Evolutionary conservation across 2,113 vertebrate genomes (phyloP).

Genomic region (Misgurnus mizolepis): DNA sequence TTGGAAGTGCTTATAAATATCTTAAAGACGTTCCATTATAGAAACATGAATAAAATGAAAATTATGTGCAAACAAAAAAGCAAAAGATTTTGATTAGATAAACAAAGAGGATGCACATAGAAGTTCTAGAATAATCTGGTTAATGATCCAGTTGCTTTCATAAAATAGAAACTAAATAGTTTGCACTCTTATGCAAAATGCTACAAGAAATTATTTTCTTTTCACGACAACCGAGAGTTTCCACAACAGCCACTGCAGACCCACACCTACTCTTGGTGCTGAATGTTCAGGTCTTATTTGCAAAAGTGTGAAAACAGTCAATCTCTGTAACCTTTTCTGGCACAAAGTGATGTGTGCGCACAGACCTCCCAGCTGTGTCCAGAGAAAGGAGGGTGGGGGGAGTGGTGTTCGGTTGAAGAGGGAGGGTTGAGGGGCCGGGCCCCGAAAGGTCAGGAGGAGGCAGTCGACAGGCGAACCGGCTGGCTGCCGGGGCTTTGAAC

Average conservation of each 20-base stretch:
- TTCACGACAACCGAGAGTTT: not conserved
- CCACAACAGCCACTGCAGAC: conserved; percentile 51
- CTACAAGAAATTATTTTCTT: too few species aligned
- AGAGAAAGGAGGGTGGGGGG: conserved; percentile 60
- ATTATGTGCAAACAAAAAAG: not conserved
- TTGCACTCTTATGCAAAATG: too few species aligned
- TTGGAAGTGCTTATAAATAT: not conserved
- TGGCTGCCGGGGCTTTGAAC: conserved; percentile 83
- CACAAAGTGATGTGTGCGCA: conserved; percentile 72
- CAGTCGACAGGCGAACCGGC: conserved; percentile 79
- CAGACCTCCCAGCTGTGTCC: conserved; percentile 71
- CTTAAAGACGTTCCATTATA: not conserved
- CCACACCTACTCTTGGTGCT: conserved; percentile 59
- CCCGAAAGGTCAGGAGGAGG: conserved; percentile 82
- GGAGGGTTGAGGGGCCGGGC: conserved; percentile 70
- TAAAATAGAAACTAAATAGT: too few species aligned
- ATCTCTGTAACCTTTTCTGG: conserved; percentile 67
- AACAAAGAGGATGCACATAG: not conserved
- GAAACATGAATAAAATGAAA: not conserved
- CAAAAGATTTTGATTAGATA: not conserved
- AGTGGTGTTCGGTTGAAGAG: conserved; percentile 62
- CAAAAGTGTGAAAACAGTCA: conserved; percentile 65
- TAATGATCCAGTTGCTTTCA: too few species aligned
- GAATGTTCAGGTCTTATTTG: conserved; percentile 72
- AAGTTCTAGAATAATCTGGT: too few species aligned